Conservation (phyloP, 2,888 invertebrate genomes). For the Synergus itoensis region DNA sequence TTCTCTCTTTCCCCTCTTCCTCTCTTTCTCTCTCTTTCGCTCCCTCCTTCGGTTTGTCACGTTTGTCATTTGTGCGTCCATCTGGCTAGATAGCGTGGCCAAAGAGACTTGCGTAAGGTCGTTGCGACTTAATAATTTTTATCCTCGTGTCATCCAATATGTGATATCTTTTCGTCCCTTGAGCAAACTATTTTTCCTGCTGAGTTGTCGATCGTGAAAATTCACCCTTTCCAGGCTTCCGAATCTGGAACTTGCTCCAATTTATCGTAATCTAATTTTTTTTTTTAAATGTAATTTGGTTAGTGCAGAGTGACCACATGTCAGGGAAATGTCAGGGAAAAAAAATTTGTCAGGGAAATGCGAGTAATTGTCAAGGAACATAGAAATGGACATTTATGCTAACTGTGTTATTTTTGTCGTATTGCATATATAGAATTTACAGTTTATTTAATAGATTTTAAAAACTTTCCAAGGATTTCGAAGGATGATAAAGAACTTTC, state of each 20-base stretch:
- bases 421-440: too few species aligned
- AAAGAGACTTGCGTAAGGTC: conserved; percentile 43
- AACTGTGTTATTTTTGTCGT: too few species aligned
- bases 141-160: conserved; percentile 51
- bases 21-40: neutral
- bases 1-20: neutral
- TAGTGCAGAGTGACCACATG: neutral
- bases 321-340: too few species aligned
- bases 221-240: neutral
- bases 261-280: neutral
- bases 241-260: neutral
- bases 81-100: conserved; percentile 43
- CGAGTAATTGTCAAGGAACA: too few species aligned
- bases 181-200: neutral
- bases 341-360: too few species aligned
- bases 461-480: too few species aligned
- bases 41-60: neutral
- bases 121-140: conserved; percentile 1
- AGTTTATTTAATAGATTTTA: too few species aligned
- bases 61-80: conserved; percentile 33
- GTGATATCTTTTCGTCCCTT: neutral
- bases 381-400: too few species aligned
- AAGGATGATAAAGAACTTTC: too few species aligned
- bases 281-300: neutral
- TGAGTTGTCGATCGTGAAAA: neutral